A percentile compares a stretch with the other conserved stretches of the same genome.
Conservation (phyloP, 2,888 invertebrate species). For the Lathronympha strigana region DNA sequence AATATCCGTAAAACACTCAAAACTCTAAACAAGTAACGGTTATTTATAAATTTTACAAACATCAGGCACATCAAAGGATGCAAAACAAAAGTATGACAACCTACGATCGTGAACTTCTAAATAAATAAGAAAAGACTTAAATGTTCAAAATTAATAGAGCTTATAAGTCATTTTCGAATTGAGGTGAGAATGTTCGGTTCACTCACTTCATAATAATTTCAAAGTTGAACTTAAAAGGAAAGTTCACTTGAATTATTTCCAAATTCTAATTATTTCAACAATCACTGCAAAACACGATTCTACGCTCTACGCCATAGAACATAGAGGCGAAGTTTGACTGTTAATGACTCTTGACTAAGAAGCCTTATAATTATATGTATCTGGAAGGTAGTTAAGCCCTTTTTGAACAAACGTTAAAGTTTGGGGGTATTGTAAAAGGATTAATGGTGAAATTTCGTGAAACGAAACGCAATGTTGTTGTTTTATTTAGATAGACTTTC, state of each 20-base stretch:
- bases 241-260: conserved; percentile 30
- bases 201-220: conserved; percentile 24
- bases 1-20: conserved; percentile 9
- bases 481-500: not conserved
- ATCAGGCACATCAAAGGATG: conserved; percentile 22
- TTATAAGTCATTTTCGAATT: conserved; percentile 2
- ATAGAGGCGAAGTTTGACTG: not conserved
- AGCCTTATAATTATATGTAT: not conserved
- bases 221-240: conserved; percentile 25
- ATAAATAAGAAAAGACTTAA: not conserved
- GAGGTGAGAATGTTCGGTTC: not conserved
- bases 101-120: conserved; percentile 2
- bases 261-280: conserved; percentile 14
- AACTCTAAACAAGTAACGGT: conserved; percentile 3
- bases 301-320: not conserved
- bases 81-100: conserved; percentile 28
- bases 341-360: not conserved
- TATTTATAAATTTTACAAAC: conserved; percentile 16
- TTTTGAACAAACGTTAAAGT: not conserved
- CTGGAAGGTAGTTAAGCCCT: not conserved
- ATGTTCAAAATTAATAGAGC: no score
- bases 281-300: conserved; percentile 11
- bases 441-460: conserved; percentile 8
- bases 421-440: conserved; percentile 3
- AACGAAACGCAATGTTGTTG: conserved; percentile 17